Evolutionary conservation across 2,113 vertebrate genomes (phyloP), one percentile per base, ranked within the genome.

Genomic region (Coturnix japonica): DNA sequence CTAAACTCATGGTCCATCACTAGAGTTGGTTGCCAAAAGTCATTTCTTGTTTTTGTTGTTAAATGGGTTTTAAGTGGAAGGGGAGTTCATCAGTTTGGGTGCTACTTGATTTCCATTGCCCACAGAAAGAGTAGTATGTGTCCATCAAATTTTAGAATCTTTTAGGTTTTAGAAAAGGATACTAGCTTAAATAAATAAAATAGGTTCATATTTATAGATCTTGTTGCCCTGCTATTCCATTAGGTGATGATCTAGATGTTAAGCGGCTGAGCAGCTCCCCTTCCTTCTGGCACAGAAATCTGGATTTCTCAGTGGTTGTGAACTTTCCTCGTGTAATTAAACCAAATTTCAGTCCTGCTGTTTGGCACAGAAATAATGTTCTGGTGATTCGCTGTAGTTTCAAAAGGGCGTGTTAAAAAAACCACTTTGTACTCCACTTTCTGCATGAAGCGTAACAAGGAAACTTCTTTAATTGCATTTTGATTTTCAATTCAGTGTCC

Each of bases 401-500:
- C 47, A 28, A 46, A 77, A 56, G 81, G 28, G 65, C 25, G 5
- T 19, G 25, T 72, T 54, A 28, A 67, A 71, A 66, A 46, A 20
- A 37, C 37, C 65, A 35, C 14, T 63, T 61, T 49, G 37, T n/a
- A 54, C 21, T 13, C 41, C 65, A 33, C 51, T 92, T 84, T 78
- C 57, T 75, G 26, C 44, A 30, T 72, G 81, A 84, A 91, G 19
- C 65, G 84, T 14, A 84, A 35, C 43, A 56, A 28, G 57, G 66
- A 64, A 84, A 79, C 25, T 15, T 54, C 37, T 91, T 77, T 72
- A 87, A 91, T 89, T 92, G 73, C 39, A 17, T 81, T 93, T 92
- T 81, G 73, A 84, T 93, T 93, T 81, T 84, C 70, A 75, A 78
- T 84, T 90, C 57, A 47, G 70, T 87, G 87, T 75, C 81, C 74